Evolutionary conservation across 2,797 vertebrate genomes (phyloP).

Genomic region (Sebastes cheni): DNA sequence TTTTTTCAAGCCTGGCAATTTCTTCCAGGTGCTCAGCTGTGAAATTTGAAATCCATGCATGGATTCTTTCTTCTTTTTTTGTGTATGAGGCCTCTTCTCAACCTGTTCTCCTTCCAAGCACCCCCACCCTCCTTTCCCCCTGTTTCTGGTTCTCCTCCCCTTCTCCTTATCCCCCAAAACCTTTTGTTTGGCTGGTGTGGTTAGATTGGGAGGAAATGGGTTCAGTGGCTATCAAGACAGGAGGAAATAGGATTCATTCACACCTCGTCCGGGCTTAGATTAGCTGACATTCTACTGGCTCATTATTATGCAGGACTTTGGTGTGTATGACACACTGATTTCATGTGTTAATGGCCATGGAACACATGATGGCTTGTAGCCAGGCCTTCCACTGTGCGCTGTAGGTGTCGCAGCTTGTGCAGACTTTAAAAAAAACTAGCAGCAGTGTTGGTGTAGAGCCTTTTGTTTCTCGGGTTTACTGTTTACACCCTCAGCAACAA

Average conservation of each 20-base stretch:
- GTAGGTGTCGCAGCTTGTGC: constrained; percentile 19
- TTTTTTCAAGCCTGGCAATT: constrained; percentile 76
- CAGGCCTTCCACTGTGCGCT: constrained; percentile 17
- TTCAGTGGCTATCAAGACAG: constrained; percentile 73
- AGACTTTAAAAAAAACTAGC: constrained; percentile 7
- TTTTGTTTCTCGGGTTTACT: constrained; percentile 62
- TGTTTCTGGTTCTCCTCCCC: constrained; percentile 14
- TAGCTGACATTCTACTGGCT: constrained; percentile 60
- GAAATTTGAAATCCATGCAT: constrained; percentile 88
- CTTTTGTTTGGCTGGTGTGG: constrained; percentile 72
- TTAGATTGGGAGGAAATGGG: constrained; percentile 81
- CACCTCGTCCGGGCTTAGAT: constrained; percentile 64
- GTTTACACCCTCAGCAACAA: constrained; percentile 55
- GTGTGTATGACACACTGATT: constrained; percentile 46
- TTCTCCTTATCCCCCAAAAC: constrained; percentile 22
- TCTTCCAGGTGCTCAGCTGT: constrained; percentile 83
- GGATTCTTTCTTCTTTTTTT: constrained; percentile 69
- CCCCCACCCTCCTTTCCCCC: constrained; percentile 1
- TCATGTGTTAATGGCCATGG: constrained; percentile 46
- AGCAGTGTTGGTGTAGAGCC: constrained; percentile 33
- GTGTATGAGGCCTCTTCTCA: constrained; percentile 37
- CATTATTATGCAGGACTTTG: constrained; percentile 53
- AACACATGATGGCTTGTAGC: constrained; percentile 27
- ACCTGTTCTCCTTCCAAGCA: constrained; percentile 24
- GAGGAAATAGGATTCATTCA: constrained; percentile 83